These are phyloP conservation scores for Leptinotarsa juncta DNA, from an alignment of 2,888 invertebrate genomes.

Conservation along the genomic window DNA sequence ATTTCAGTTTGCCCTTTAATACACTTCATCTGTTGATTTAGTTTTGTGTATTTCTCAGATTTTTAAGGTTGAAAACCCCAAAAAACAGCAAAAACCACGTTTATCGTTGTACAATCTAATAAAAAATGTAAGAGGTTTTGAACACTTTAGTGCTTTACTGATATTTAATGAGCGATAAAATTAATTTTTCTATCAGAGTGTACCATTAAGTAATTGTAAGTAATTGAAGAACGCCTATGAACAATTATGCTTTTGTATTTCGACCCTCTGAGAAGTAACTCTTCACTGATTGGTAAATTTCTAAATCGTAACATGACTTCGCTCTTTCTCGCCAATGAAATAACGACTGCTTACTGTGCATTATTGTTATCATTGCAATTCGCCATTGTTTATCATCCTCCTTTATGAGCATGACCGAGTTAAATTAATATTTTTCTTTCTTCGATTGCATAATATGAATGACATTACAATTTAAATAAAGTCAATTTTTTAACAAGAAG, in stretches of 20 bases:
- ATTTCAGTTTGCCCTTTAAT: too few species aligned
- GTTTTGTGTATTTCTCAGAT: too few species aligned
- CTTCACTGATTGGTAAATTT: slow-evolving; percentile 12
- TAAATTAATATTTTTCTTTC: too few species aligned
- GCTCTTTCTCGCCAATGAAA: slow-evolving; percentile 27
- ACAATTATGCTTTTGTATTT: slow-evolving; percentile 21
- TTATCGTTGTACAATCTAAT: too few species aligned
- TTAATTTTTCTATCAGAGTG: background rate
- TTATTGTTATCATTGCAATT: slow-evolving; percentile 30
- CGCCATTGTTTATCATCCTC: slow-evolving; percentile 34
- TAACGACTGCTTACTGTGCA: slow-evolving; percentile 26
- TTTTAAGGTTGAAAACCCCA: too few species aligned
- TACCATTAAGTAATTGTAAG: background rate
- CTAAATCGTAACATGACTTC: slow-evolving; percentile 15
- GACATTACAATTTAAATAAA: too few species aligned
- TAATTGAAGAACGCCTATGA: slow-evolving; percentile 7
- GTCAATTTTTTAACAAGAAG: too few species aligned
- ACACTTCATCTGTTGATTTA: too few species aligned
- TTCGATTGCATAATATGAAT: too few species aligned
- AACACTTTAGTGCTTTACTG: background rate
- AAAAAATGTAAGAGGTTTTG: background rate
- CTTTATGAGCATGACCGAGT: background rate
- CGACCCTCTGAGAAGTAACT: slow-evolving; percentile 12
- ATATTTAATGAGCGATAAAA: background rate
- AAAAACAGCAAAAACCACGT: too few species aligned